Percentiles rank a stretch among this genome's conserved stretches.
phyloP scores from a whole-genome alignment of 2,113 vertebrate genomes.

The Rissa tridactyla region DNA sequence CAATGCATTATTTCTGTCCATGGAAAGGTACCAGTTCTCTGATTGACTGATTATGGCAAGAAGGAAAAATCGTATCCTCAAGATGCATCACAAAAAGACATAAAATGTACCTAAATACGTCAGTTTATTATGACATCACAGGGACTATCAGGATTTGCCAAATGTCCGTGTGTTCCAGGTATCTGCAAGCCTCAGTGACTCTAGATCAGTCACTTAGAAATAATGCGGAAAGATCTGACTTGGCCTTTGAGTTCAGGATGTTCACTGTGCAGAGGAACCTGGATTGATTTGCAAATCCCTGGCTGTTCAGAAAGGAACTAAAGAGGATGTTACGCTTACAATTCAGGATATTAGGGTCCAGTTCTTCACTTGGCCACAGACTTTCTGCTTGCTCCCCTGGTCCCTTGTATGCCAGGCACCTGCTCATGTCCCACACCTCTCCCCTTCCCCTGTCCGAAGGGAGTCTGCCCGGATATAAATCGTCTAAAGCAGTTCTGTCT shows the following conservation, averaged over 20 bases:
- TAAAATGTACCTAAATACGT: background rate
- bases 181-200: background rate
- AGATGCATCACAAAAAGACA: background rate
- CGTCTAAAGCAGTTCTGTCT: background rate
- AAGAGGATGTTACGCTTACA: background rate
- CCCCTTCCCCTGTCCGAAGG: accelerated
- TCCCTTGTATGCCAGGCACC: accelerated
- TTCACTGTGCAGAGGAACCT: background rate
- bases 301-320: background rate
- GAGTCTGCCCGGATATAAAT: background rate
- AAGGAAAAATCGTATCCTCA: conserved; percentile 36
- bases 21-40: conserved; percentile 52
- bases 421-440: accelerated
- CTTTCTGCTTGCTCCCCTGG: background rate
- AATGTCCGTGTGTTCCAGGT: background rate
- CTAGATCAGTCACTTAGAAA: background rate
- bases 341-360: background rate
- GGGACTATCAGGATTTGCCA: background rate
- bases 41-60: conserved; percentile 47
- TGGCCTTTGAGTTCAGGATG: background rate
- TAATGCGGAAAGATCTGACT: background rate
- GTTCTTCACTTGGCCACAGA: background rate
- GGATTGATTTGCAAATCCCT: background rate
- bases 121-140: background rate
- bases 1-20: conserved; percentile 60